Conservation (phyloP, 2,113 vertebrate species). For the Nibea albiflora region DNA sequence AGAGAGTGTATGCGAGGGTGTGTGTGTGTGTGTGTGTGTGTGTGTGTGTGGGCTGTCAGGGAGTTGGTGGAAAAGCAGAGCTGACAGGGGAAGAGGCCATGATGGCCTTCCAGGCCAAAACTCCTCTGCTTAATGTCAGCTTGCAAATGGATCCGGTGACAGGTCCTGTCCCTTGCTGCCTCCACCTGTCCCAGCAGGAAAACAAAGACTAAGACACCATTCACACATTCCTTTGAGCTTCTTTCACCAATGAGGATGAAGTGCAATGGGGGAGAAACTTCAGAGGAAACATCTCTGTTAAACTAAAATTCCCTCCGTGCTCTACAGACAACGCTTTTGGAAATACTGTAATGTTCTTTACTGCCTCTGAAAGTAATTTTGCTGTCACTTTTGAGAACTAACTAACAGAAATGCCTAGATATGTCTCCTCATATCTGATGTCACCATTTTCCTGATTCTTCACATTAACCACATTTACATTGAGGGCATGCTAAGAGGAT, state of each 20-base stretch:
- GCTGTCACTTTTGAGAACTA: no score
- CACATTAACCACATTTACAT: no score
- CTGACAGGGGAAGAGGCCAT: constrained; percentile 51
- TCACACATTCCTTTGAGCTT: constrained; percentile 50
- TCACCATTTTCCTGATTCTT: no score
- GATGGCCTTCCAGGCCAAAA: constrained; percentile 57
- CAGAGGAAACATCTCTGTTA: constrained; percentile 27
- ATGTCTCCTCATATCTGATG: no score
- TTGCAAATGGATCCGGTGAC: constrained; percentile 73
- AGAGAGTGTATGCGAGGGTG: no score
- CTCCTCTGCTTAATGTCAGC: constrained; percentile 77
- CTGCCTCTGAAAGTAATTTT: no score
- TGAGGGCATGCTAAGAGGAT: no score
- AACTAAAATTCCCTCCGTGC: background rate
- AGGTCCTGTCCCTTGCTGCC: constrained; percentile 27
- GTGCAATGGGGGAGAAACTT: constrained; percentile 7
- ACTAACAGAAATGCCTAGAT: no score
- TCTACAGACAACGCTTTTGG: background rate
- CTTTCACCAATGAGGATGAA: constrained; percentile 52
- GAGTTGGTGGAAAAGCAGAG: constrained; percentile 36
- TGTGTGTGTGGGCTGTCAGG: constrained; percentile 19
- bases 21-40: constrained; percentile 14
- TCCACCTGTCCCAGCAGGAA: constrained; percentile 39
- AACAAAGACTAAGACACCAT: constrained; percentile 57
- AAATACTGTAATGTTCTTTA: no score